Evolutionary conservation across 2,797 vertebrate species (phyloP).

Genomic region (Neostethus bicornis): DNA sequence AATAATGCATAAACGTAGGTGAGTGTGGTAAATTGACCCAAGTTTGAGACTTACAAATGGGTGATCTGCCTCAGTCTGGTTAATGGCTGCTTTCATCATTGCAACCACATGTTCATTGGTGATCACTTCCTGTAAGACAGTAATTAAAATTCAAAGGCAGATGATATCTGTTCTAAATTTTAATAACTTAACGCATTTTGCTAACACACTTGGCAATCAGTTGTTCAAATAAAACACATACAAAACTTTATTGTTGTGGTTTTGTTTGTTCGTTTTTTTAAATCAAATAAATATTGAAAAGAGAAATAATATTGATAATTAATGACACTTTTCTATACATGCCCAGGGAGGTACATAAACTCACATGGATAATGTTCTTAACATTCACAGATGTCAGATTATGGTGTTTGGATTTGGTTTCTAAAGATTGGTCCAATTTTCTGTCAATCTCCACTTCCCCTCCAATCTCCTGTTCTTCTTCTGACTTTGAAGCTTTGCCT

Average conservation of each 20-base stretch:
- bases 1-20: neutral
- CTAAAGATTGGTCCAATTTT: constrained; percentile 88
- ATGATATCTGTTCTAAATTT: neutral
- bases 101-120: constrained; percentile 97
- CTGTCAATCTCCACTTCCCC: constrained; percentile 85
- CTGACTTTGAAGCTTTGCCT: constrained; percentile 43
- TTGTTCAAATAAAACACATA: neutral
- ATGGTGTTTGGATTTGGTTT: constrained; percentile 92
- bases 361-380: constrained; percentile 93
- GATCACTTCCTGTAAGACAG: constrained; percentile 89
- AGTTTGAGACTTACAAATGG: constrained; percentile 87
- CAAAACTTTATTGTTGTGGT: too few species aligned
- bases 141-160: constrained; percentile 8
- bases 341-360: constrained; percentile 49
- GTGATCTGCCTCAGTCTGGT: constrained; percentile 89
- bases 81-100: constrained; percentile 99
- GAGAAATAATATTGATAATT: neutral
- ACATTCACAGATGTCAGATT: constrained; percentile 93
- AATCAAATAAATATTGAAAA: too few species aligned
- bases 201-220: neutral
- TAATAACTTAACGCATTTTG: neutral
- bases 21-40: constrained; percentile 6
- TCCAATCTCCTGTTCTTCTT: constrained; percentile 44
- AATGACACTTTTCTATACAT: neutral
- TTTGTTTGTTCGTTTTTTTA: too few species aligned